phyloP scores from a whole-genome alignment of 2,113 vertebrate genomes.

The Balaenoptera acutorostrata region DNA sequence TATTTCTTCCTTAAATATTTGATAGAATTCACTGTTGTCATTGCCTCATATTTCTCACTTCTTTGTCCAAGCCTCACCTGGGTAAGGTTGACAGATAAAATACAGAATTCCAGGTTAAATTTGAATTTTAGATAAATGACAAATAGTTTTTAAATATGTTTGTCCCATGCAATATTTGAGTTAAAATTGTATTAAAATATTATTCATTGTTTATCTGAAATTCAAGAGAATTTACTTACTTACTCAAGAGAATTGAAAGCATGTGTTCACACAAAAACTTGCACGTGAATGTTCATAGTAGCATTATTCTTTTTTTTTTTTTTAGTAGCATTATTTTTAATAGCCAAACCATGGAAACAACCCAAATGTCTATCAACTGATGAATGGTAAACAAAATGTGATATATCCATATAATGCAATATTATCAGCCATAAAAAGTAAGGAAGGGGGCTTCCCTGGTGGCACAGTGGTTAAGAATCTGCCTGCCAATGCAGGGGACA shows the following conservation, averaged over 20 bases:
- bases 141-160: background rate
- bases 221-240: background rate
- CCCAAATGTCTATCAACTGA: background rate
- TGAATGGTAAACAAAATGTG: background rate
- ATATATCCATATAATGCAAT: background rate
- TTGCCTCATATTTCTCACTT: background rate
- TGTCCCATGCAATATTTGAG: background rate
- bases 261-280: background rate
- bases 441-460: background rate
- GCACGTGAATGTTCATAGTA: background rate
- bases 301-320: background rate
- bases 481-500: too few relatives aligned
- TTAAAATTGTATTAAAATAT: background rate
- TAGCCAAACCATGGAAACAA: background rate
- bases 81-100: background rate
- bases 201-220: background rate
- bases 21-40: background rate
- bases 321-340: background rate
- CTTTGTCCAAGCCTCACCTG: background rate
- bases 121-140: background rate
- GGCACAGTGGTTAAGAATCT: too few relatives aligned
- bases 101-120: background rate
- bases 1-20: background rate
- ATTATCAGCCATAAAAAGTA: background rate
- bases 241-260: background rate